A percentile compares a stretch with the other conserved stretches of the same genome.
phyloP scores from a whole-genome alignment of 2,113 vertebrate genomes.

The Tachysurus vachellii region DNA sequence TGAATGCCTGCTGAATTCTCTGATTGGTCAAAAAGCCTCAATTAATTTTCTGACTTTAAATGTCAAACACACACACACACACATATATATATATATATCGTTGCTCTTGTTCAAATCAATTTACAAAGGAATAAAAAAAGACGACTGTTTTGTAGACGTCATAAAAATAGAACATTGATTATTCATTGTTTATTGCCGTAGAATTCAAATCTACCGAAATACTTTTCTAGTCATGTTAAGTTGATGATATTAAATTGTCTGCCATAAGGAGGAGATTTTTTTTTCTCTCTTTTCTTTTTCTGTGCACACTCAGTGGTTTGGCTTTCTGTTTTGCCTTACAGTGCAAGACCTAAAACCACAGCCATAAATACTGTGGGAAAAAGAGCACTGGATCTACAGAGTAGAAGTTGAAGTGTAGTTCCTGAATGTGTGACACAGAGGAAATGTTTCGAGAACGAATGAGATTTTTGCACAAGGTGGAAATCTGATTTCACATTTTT shows the following conservation, averaged over 20 bases:
- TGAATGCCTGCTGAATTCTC: neutral
- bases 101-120: neutral
- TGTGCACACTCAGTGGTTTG: slow-evolving; percentile 22
- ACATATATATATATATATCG: neutral
- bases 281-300: neutral
- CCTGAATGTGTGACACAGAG: neutral
- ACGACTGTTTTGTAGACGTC: no score
- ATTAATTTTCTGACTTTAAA: neutral
- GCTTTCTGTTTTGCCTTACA: slow-evolving; percentile 34
- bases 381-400: slow-evolving; percentile 26
- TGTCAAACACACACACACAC: neutral
- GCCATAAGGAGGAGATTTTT: neutral
- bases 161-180: no score
- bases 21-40: neutral
- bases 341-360: slow-evolving; percentile 40
- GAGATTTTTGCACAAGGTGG: slow-evolving; percentile 8
- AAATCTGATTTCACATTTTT: neutral
- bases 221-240: neutral
- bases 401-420: slow-evolving; percentile 14
- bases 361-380: slow-evolving; percentile 28
- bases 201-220: neutral
- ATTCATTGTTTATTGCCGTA: neutral
- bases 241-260: neutral
- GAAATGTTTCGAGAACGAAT: neutral
- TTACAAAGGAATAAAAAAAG: neutral